Percentiles rank a stretch among this genome's conserved stretches.
Conservation (phyloP, 2,888 invertebrate species). For the Lamproptera curius region DNA sequence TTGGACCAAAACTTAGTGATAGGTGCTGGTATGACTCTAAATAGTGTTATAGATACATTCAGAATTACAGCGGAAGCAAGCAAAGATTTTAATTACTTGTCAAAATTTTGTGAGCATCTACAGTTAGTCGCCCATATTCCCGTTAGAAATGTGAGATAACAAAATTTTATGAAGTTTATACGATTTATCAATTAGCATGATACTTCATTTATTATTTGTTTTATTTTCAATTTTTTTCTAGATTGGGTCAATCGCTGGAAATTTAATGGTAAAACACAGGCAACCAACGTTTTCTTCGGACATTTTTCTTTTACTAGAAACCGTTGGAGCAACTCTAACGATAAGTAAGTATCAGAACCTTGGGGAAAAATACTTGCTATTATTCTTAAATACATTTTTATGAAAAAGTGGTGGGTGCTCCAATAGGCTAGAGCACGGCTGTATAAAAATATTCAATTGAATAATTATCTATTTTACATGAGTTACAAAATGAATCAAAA, state of each 20-base stretch:
- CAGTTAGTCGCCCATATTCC: conserved; percentile 81
- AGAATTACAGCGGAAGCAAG: conserved; percentile 30
- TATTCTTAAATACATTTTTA: no score
- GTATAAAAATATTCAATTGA: no score
- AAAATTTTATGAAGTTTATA: no score
- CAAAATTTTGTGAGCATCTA: conserved; percentile 76
- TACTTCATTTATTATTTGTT: no score
- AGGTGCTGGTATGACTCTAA: conserved; percentile 74
- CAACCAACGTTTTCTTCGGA: conserved; percentile 85
- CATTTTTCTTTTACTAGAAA: conserved; percentile 78
- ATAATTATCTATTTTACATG: no score
- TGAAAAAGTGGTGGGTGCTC: no score
- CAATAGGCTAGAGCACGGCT: no score
- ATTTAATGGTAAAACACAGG: conserved; percentile 81
- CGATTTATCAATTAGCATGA: no score
- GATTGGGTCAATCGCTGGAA: conserved; percentile 82
- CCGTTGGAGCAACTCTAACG: conserved; percentile 70
- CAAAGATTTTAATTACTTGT: conserved; percentile 73
- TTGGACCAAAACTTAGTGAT: conserved; percentile 61
- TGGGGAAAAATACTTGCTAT: no score
- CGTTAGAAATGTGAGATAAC: conserved; percentile 67
- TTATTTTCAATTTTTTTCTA: conserved; percentile 35
- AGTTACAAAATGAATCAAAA: no score
- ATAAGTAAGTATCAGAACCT: conserved; percentile 74
- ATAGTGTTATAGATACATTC: conserved; percentile 64